Percentiles rank a stretch among this genome's conserved stretches.
phyloP scores from a whole-genome alignment of 2,113 vertebrate genomes.

The Gobio gobio region DNA sequence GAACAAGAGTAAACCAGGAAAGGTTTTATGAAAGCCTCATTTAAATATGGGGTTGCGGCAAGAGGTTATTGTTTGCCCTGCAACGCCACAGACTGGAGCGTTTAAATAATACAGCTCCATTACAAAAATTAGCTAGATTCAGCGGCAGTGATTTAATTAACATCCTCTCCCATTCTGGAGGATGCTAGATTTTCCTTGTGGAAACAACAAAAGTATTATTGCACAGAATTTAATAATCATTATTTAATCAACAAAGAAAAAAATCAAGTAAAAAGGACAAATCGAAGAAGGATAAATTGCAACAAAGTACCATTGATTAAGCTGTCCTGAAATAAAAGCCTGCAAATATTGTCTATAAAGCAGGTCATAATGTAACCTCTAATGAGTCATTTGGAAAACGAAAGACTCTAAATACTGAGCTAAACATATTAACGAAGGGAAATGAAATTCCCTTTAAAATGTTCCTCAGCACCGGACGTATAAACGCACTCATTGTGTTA shows the following conservation, averaged over 20 bases:
- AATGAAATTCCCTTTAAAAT: constrained; percentile 55
- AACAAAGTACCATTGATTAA: constrained; percentile 32
- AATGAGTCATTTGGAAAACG: constrained; percentile 34
- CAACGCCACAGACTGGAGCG: constrained; percentile 9
- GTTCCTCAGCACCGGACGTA: constrained; percentile 50
- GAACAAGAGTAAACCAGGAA: constrained; percentile 1
- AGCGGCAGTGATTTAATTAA: constrained; percentile 5
- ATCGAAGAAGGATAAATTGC: not conserved
- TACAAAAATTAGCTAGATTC: not conserved
- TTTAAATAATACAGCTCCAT: not conserved
- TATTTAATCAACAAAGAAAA: not conserved
- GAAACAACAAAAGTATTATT: not conserved
- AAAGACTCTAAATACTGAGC: constrained; percentile 37
- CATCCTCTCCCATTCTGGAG: not conserved
- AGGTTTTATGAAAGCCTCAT: constrained; percentile 19
- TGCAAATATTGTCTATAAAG: constrained; percentile 43
- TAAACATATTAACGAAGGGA: constrained; percentile 46
- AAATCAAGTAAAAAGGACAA: constrained; percentile 7
- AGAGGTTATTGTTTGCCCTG: constrained; percentile 12
- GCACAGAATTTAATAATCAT: not conserved
- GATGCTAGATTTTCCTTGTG: not conserved
- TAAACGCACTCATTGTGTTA: constrained; percentile 68
- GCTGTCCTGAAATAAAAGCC: constrained; percentile 10
- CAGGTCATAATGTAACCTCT: constrained; percentile 26
- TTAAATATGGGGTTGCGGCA: constrained; percentile 23